Base-by-base conservation (phyloP, 2,888 invertebrate species). In the Synanthedon tipuliformis region DNA sequence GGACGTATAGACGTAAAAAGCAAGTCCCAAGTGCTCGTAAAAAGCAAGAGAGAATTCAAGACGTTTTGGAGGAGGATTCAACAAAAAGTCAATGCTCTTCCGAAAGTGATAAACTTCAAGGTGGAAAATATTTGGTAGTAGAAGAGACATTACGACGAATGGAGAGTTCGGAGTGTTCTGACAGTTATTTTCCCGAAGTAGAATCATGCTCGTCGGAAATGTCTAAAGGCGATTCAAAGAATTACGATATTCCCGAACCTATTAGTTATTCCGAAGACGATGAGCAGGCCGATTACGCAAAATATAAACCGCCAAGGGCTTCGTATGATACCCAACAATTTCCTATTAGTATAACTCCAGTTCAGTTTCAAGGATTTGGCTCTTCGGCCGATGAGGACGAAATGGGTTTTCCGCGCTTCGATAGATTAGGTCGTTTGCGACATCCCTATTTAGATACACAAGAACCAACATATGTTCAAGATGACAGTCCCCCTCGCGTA, bases 1-100 rank as follows among this genome's bases (percentile, higher is more conserved):
- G 91, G 52, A 92, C 92, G 0, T 92, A 92, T 66, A 89, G 93
- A 54, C 89, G 92, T 54, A 90, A 91, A 63, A 89, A 92, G 51
- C 92, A 92, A 70, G 81, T 89, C 1, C 89, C 89, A 3, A 88
- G 89, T 58, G 85, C 89, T 54, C 84, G 89, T 48, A 89, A 88
- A 59, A 88, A 89, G 55, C 78, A 85, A 55, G 90, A 90, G 63
- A 89, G 88, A 70, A 88, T 88, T 63, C 88, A 88, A 58, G 88
- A 88, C 57, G 84, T 88, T n/a, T 63, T 88, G 55, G 88, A 88
- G 56, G 88, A 88, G 71, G 88, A 88, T 57, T 84, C 85, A 0
- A 85, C 86, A 0, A 88, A 87, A 58, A 87, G 86, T 63, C 88
- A 87, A 59, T 86, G 79, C 61, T 88, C 88, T 10, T 88, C 88